A percentile compares a stretch with the other conserved stretches of the same genome.
These are phyloP conservation scores for Drosophila nannoptera DNA, from an alignment of 1,140 invertebrate genomes.

Conservation along the genomic window DNA sequence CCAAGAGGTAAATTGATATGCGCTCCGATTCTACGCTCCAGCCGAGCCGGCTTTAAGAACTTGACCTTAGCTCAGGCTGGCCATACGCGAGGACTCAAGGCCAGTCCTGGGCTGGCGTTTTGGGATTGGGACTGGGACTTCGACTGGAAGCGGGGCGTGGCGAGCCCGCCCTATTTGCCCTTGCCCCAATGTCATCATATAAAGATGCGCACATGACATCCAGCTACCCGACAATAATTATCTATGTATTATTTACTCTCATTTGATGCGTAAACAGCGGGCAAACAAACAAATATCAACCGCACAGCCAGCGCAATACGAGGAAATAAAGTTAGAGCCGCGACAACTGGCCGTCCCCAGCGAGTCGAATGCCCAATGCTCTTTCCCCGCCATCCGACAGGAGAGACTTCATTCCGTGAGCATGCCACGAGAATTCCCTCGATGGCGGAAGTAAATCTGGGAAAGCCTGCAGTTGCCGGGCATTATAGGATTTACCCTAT, in stretches of 20 bases:
- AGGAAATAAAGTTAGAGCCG: not conserved
- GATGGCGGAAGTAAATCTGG: not conserved
- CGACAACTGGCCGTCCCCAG: not conserved
- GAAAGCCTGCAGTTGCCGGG: too few relatives aligned
- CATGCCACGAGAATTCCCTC: not conserved
- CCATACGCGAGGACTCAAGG: not conserved
- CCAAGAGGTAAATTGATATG: conserved; percentile 27
- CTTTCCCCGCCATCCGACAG: not conserved
- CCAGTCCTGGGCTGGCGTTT: not conserved
- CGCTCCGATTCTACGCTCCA: not conserved
- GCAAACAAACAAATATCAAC: conserved; percentile 42
- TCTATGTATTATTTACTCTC: conserved; percentile 52
- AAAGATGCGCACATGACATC: conserved; percentile 15
- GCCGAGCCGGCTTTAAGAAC: conserved; percentile 1
- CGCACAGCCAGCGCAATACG: conserved; percentile 20
- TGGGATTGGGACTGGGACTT: not conserved
- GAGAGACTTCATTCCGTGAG: too few relatives aligned
- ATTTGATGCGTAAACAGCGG: conserved; percentile 43
- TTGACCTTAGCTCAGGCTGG: not conserved
- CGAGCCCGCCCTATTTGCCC: conserved; percentile 4
- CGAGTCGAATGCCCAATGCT: not conserved
- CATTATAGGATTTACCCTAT: too few relatives aligned
- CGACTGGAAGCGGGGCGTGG: not conserved
- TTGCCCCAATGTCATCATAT: conserved; percentile 10
- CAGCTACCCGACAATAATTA: conserved; percentile 20